Base-by-base conservation (phyloP, 2,888 invertebrate species). In the Leucania comma region DNA sequence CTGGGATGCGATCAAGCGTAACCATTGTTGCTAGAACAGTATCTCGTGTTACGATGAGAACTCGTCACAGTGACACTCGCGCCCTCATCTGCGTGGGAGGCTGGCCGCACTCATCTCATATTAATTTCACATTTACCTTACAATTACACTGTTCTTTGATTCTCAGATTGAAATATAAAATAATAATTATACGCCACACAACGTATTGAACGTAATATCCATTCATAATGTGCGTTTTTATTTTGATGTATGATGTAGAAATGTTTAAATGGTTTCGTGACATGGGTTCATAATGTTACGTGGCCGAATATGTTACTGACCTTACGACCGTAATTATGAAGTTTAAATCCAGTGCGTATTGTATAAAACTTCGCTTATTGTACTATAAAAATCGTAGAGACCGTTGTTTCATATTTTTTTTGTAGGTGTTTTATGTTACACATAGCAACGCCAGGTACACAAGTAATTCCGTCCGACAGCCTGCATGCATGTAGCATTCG, bases 11-110 rank as follows among this genome's bases (percentile, higher is more conserved):
- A 78, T 87, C 81, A 83, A 86, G 87, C 90, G 87, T 60, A 75
- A 82, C 88, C 68, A 65, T 80, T 83, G 87, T 84, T 85, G 82
- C 82, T 83, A 82, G 82, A 83, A 82, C 75, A 74, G 69, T 73
- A 82, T 89, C 89, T 91, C 90, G 69, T 78, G 85, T 92, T 92
- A 89, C 92, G 86, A 86, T 91, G 91, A 88, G 92, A 92, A 90
- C 85, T 60, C 74, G 83, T 84, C 78, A 80, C 81, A 84, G 81
- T 83, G 83, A 89, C 85, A 87, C 78, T 77, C 67, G 68, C 69
- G 35, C 82, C 78, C 80, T 79, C 81, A 78, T 60, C 51, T 67
- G 81, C 83, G 87, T 87, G 86, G 84, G 88, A 86, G 82, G 73
- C 76, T 78, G 61, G 48, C 54, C 50, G 29, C 51, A 64, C 58